Conservation (phyloP, 2,113 vertebrate genomes). For the Dryoscopus gambensis region DNA sequence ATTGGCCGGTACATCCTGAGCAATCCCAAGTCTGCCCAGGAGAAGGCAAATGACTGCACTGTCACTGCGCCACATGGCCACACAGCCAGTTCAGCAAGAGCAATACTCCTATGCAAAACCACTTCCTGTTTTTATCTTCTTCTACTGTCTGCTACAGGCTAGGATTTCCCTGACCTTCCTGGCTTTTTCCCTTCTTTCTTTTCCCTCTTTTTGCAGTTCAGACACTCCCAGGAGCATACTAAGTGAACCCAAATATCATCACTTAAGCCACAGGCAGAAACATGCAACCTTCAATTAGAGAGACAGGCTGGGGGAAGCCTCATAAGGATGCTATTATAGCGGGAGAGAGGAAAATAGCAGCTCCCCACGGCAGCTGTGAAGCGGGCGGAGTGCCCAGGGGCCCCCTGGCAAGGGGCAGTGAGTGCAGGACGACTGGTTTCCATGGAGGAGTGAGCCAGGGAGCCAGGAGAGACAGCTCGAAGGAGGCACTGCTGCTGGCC, state of each 20-base stretch:
- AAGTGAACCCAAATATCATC: background rate
- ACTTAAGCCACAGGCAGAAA: background rate
- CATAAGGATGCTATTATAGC: conserved; percentile 45
- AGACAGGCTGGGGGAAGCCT: background rate
- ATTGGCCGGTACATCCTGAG: background rate
- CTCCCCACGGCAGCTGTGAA: background rate
- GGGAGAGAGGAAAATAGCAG: background rate
- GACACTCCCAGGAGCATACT: background rate
- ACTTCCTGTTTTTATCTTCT: background rate
- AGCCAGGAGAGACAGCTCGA: background rate
- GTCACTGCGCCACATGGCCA: accelerated
- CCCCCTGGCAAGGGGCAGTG: background rate
- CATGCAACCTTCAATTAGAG: background rate
- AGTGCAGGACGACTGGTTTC: background rate
- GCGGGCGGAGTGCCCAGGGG: background rate
- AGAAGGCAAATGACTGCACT: background rate
- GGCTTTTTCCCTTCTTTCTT: background rate
- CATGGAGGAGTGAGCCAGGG: background rate
- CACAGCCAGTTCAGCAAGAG: background rate
- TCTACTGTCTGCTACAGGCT: background rate
- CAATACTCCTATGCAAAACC: background rate
- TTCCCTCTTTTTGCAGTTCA: background rate
- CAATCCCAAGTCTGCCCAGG: background rate
- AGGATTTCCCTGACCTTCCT: background rate
- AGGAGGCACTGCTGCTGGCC: background rate